Conservation (phyloP, 2,888 invertebrate species). For the Machimus atricapillus region DNA sequence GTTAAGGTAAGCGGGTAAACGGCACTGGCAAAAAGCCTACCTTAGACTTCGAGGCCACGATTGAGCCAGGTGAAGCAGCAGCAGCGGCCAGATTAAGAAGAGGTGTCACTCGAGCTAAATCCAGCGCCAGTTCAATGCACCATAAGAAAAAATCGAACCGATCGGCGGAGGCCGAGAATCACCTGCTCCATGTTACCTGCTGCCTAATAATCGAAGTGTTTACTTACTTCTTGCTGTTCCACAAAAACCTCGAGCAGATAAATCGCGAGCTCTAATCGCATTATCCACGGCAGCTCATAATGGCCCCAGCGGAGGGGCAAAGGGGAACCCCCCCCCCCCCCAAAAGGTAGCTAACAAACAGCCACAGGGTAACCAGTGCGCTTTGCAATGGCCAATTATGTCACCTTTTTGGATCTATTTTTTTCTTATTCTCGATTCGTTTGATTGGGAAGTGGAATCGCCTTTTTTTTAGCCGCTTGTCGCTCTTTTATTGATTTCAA, state of each 20-base stretch:
- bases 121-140: conserved; percentile 38
- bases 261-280: conserved; percentile 49
- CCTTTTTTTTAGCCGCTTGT: not conserved
- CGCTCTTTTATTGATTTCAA: not conserved
- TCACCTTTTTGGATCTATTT: not conserved
- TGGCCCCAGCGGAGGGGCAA: not conserved
- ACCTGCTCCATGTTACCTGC: conserved; percentile 52
- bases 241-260: conserved; percentile 50
- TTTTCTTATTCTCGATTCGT: not conserved
- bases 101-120: not conserved
- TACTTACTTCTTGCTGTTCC: conserved; percentile 54
- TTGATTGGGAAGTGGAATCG: not conserved
- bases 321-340: not conserved
- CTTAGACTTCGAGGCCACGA: not conserved
- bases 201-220: conserved; percentile 54
- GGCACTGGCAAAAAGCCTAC: not conserved
- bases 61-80: not conserved
- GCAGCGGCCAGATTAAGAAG: not conserved
- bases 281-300: conserved; percentile 40
- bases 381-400: conserved; percentile 12
- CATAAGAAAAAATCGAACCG: conserved; percentile 43
- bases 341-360: not conserved
- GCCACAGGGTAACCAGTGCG: not conserved
- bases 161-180: conserved; percentile 45
- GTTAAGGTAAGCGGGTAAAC: not conserved